Base-by-base conservation (phyloP, 2,888 invertebrate species). In the Drosophila anomalipes region DNA sequence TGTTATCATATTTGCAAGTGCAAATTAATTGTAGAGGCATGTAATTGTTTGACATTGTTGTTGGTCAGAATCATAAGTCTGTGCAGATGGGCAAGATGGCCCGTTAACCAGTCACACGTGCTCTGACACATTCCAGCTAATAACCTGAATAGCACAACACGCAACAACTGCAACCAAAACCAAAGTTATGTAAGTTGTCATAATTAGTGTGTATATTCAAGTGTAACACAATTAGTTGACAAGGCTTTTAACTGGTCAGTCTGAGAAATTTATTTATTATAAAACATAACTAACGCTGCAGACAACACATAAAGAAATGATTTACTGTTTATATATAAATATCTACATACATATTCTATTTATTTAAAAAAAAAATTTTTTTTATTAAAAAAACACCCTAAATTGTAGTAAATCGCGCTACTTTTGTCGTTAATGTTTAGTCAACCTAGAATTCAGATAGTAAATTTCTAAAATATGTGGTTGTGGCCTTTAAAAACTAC, bases 21-120 rank as follows among this genome's bases (percentile, higher is more conserved):
- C 81, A 88, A 90, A 85, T 80, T 86, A 90, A 90, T 86, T 88
- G 90, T 76, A 68, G 85, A 89, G 83, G 88, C 88, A 77, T 86
- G 86, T 86, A 80, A 88, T 90, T 82, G 88, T 76, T 89, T 78
- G 81, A 86, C 77, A 76, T 76, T 73, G 81, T 74, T 78, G 78
- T 77, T 86, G 73, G 72, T 62, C 67, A 53, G 66, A 61, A 53
- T 70, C 60, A 58, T 54, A 64, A 65, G 56, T 58, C 62, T 47
- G 30, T 47, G 47, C 22, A 47, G 6, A 37, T 16, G 30, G 22
- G 19, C 4, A n/a, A 28, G 22, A 44, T 52, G 47, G n/a, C 22
- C 41, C 26, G 30, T 30, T 41, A 49, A 49, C 35, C 22, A 59
- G 57, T 28, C 44, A 47, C 37, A 19, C 58, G 39, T 14, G 51